These are phyloP conservation scores for Shinisaurus crocodilurus DNA, from an alignment of 2,113 vertebrate genomes.

Conservation along the genomic window DNA sequence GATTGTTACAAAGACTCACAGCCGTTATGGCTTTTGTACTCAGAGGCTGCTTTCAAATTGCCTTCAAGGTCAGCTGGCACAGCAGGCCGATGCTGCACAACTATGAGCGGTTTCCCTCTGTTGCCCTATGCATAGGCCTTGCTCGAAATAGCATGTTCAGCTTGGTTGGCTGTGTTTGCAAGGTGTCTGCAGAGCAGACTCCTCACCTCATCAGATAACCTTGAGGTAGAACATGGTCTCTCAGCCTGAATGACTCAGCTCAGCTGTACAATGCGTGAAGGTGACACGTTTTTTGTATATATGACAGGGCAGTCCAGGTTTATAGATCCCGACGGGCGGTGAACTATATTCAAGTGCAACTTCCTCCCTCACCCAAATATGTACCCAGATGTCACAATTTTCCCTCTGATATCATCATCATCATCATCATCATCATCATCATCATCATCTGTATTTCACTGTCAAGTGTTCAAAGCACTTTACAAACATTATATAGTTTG, in stretches of 20 bases:
- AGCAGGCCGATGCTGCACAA: neutral
- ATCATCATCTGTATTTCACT: neutral
- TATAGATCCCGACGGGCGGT: neutral
- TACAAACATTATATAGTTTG: neutral
- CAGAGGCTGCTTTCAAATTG: neutral
- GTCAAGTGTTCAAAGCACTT: neutral
- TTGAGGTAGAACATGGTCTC: conserved; percentile 17
- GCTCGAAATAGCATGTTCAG: conserved; percentile 24
- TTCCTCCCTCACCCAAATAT: neutral
- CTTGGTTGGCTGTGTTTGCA: conserved; percentile 16
- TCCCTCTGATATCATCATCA: neutral
- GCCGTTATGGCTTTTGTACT: neutral
- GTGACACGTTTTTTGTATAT: neutral
- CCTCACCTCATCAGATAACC: conserved; percentile 25
- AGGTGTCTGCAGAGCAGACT: conserved; percentile 2
- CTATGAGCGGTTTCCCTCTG: neutral
- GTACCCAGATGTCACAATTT: neutral
- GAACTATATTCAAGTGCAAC: neutral
- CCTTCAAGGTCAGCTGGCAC: conserved; percentile 24
- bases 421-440: neutral
- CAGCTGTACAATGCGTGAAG: neutral
- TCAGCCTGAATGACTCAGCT: conserved; percentile 21
- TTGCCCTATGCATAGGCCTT: neutral
- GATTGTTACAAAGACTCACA: neutral
- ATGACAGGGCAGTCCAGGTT: neutral